phyloP scores from a whole-genome alignment of 1,140 invertebrate genomes.

The Macrosteles quadrilineatus region DNA sequence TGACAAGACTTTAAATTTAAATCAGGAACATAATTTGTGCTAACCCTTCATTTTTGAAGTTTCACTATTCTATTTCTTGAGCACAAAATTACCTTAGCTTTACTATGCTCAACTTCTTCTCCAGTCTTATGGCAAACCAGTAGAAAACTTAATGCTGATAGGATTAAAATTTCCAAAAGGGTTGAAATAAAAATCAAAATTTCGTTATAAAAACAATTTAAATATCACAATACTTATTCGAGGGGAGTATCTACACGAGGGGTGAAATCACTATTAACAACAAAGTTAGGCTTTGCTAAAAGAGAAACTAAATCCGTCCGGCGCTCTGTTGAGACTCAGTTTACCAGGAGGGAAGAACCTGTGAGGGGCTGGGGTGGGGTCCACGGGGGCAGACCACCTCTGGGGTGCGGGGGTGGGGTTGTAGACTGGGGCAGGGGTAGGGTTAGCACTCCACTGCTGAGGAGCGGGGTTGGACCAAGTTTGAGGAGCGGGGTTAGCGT shows the following conservation, averaged over 20 bases:
- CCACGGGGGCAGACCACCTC: conserved; percentile 28
- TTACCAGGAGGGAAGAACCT: conserved; percentile 81
- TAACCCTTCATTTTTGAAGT: no score
- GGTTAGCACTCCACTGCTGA: conserved; percentile 38
- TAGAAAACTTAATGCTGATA: no score
- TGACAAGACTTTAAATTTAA: no score
- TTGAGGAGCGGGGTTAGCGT: conserved; percentile 9
- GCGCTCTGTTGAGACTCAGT: conserved; percentile 77
- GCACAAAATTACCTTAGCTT: no score
- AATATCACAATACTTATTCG: conserved; percentile 4
- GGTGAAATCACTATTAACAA: background rate
- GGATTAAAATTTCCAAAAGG: no score
- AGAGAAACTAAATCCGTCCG: conserved; percentile 79
- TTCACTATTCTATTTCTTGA: no score
- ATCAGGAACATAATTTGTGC: no score
- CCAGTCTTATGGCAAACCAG: no score
- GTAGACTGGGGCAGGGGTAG: conserved; percentile 48
- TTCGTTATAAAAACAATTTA: conserved; percentile 26
- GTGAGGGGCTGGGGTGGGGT: conserved; percentile 62
- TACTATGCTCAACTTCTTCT: no score
- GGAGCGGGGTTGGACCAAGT: conserved; percentile 24
- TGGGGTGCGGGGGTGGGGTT: conserved; percentile 43
- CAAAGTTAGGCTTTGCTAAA: conserved; percentile 62
- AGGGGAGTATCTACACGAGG: conserved; percentile 1
- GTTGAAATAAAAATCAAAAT: no score